phyloP scores from a whole-genome alignment of 2,888 invertebrate genomes.

The Eledone cirrhosa region DNA sequence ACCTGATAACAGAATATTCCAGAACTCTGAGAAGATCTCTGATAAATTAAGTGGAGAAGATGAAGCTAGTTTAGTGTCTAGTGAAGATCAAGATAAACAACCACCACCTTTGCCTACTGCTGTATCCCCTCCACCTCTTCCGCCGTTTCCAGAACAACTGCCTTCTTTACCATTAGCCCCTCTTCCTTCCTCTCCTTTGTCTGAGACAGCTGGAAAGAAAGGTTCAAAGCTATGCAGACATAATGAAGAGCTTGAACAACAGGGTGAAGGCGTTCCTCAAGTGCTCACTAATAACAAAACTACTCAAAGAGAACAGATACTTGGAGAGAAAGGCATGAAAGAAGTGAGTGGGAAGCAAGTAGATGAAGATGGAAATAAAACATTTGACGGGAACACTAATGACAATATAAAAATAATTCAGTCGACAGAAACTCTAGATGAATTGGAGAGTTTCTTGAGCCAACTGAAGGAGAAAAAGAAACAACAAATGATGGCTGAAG shows the following conservation, averaged over 20 bases:
- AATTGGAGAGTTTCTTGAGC: conserved; percentile 35
- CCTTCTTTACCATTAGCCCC: not conserved
- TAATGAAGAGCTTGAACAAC: not conserved
- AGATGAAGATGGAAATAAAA: not conserved
- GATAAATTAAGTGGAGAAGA: not conserved
- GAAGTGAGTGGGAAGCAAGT: not conserved
- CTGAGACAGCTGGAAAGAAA: not conserved
- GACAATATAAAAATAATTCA: not conserved
- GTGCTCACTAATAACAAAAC: no score
- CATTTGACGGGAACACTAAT: no score
- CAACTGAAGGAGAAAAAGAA: conserved; percentile 43
- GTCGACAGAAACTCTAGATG: conserved; percentile 29
- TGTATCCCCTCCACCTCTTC: not conserved
- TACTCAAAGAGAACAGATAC: not conserved
- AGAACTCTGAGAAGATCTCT: no score
- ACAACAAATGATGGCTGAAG: conserved; percentile 41
- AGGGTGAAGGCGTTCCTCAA: not conserved
- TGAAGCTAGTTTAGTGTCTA: not conserved
- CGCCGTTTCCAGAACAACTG: not conserved
- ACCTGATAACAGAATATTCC: no score
- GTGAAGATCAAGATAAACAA: not conserved
- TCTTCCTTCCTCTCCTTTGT: not conserved
- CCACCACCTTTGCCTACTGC: not conserved
- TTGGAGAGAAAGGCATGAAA: not conserved
- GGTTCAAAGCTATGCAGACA: not conserved